Evolutionary conservation across 2,888 invertebrate genomes (phyloP).

Genomic region (Caenorhabditis becei): DNA sequence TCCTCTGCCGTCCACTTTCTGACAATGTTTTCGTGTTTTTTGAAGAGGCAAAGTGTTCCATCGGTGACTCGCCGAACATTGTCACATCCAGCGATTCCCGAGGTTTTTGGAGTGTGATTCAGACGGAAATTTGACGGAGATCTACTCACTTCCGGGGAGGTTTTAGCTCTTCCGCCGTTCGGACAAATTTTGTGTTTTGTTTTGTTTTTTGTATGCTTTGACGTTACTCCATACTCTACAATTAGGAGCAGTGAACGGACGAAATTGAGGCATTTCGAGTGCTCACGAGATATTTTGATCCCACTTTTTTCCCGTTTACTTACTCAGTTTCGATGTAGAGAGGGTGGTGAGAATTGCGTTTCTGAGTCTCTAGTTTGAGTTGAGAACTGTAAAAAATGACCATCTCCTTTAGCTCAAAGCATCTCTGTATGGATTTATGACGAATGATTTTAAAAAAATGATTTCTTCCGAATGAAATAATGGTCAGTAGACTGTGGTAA

Average conservation of each 20-base stretch:
- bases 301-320: no score
- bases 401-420: no score
- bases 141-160: neutral
- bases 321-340: no score
- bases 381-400: no score
- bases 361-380: no score
- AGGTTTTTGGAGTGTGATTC: neutral
- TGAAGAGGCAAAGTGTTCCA: neutral
- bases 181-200: neutral
- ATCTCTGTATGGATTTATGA: no score
- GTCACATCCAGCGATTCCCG: conserved; percentile 13
- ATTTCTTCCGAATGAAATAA: no score
- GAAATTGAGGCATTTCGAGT: neutral
- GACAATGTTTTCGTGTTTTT: neutral
- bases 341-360: no score
- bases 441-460: no score
- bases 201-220: neutral
- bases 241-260: neutral
- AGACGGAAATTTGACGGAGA: conserved; percentile 7
- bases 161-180: neutral
- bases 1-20: neutral
- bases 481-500: no score
- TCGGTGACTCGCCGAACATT: conserved; percentile 8
- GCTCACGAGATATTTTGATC: neutral
- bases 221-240: neutral